Percentiles rank a stretch among this genome's conserved stretches.
These are phyloP conservation scores for Cataglyphis altisquamis DNA, from an alignment of 2,888 invertebrate species.

Conservation along the genomic window DNA sequence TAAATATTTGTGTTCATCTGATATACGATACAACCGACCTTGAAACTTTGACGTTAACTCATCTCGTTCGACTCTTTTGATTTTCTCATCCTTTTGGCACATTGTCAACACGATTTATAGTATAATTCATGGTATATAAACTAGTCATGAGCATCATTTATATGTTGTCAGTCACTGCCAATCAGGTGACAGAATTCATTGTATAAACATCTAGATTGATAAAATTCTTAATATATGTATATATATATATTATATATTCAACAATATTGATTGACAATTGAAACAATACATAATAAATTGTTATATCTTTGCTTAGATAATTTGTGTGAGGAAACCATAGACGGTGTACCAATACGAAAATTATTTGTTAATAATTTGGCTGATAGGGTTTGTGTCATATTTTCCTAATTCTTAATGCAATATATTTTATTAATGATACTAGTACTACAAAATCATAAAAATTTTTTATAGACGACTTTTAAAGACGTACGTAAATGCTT, in stretches of 20 bases:
- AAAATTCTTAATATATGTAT: neutral
- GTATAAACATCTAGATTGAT: neutral
- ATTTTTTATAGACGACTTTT: conserved; percentile 87
- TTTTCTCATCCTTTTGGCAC: neutral
- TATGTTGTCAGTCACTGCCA: neutral
- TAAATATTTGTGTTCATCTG: neutral
- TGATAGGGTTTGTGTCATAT: conserved; percentile 85
- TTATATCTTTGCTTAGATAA: conserved; percentile 5
- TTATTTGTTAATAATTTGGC: conserved; percentile 88
- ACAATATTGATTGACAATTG: too few relatives aligned
- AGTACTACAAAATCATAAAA: neutral
- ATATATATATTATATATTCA: too few relatives aligned
- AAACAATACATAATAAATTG: too few relatives aligned
- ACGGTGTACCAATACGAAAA: conserved; percentile 88
- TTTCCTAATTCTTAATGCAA: neutral
- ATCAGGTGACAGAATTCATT: neutral
- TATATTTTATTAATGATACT: neutral
- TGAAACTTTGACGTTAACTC: neutral
- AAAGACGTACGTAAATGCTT: conserved; percentile 88
- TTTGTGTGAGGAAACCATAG: conserved; percentile 84
- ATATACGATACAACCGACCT: neutral
- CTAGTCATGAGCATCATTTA: neutral
- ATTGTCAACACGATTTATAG: neutral
- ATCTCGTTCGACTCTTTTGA: neutral
- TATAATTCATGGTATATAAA: neutral